Conservation (phyloP, 1,140 invertebrate genomes). For the Lucilia cuprina region DNA sequence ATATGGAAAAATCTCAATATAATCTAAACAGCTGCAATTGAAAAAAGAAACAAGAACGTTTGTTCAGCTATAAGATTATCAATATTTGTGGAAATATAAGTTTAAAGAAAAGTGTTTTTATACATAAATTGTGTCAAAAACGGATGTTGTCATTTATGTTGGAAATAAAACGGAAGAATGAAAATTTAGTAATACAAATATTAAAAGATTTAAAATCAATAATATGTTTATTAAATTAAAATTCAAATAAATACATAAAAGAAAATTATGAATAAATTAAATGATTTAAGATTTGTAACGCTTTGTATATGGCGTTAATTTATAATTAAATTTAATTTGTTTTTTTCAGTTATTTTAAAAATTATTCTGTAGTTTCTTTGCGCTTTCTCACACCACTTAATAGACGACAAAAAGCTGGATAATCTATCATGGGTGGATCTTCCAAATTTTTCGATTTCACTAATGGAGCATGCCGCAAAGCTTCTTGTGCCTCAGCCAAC, state of each 20-base stretch:
- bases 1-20: constrained; percentile 60
- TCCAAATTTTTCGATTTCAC: constrained; percentile 64
- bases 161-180: constrained; percentile 7
- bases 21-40: constrained; percentile 57
- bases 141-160: not conserved
- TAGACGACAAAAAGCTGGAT: constrained; percentile 68
- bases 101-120: constrained; percentile 5
- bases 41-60: not conserved
- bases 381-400: constrained; percentile 67
- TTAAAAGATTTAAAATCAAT: not conserved
- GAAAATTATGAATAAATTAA: not conserved
- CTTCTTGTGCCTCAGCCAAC: constrained; percentile 67
- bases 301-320: not conserved
- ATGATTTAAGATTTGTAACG: no score
- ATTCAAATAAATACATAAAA: not conserved
- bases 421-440: constrained; percentile 67
- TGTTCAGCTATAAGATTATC: not conserved
- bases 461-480: constrained; percentile 69
- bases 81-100: not conserved
- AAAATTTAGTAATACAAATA: not conserved
- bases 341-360: not conserved
- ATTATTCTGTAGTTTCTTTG: constrained; percentile 39
- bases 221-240: not conserved
- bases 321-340: not conserved
- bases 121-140: not conserved